These are phyloP conservation scores for Phaethon lepturus DNA, from an alignment of 2,113 vertebrate genomes.

Conservation along the genomic window DNA sequence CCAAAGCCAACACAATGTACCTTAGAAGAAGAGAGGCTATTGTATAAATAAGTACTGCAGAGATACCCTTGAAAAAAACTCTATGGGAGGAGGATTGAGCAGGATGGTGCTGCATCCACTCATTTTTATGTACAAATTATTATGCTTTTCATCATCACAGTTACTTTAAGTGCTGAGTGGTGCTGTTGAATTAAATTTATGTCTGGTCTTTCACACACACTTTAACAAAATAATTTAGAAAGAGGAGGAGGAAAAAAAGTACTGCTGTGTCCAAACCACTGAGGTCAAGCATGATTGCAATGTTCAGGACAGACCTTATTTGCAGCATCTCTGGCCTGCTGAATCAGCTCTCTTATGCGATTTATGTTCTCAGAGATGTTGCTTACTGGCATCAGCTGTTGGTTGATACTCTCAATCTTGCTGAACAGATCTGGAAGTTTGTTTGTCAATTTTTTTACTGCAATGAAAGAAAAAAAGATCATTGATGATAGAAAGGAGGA, in stretches of 20 bases:
- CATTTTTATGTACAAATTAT: background rate
- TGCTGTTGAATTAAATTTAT: background rate
- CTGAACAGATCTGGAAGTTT: slow-evolving; percentile 89
- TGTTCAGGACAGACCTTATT: slow-evolving; percentile 83
- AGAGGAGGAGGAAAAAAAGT: background rate
- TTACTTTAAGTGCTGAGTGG: background rate
- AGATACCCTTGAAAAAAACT: background rate
- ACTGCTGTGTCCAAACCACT: background rate
- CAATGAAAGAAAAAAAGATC: background rate
- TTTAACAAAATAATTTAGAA: background rate
- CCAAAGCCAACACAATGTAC: background rate
- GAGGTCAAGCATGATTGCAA: background rate
- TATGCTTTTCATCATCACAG: background rate
- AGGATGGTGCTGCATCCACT: background rate
- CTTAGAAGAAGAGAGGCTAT: background rate
- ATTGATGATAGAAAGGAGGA: background rate
- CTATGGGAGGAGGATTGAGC: background rate
- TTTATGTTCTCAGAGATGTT: slow-evolving; percentile 91
- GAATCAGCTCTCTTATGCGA: slow-evolving; percentile 92
- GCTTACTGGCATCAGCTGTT: slow-evolving; percentile 78
- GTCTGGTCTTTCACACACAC: background rate
- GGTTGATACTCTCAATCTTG: slow-evolving; percentile 86
- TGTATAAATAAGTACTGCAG: background rate
- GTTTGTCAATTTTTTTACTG: slow-evolving; percentile 87
- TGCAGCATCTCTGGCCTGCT: slow-evolving; percentile 91